These are phyloP conservation scores for Nephila pilipes DNA, from an alignment of 1,140 invertebrate genomes.

Conservation along the genomic window DNA sequence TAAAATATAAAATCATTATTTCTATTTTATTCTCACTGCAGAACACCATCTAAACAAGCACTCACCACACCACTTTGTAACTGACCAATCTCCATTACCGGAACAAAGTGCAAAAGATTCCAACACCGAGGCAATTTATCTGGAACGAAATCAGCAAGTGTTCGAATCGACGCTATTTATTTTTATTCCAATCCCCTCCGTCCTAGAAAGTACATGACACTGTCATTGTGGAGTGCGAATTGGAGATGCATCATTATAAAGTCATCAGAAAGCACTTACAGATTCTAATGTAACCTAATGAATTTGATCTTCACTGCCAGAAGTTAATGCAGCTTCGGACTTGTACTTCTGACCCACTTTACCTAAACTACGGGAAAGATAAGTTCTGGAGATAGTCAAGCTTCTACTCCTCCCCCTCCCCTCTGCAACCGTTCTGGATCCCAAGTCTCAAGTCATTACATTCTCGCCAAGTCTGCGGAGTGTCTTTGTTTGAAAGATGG, in stretches of 20 bases:
- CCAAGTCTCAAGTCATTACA: constrained; percentile 5
- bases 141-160: constrained; percentile 39
- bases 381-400: constrained; percentile 18
- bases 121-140: not conserved
- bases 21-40: not conserved
- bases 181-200: not conserved
- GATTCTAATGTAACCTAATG: constrained; percentile 73
- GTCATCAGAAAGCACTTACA: constrained; percentile 75
- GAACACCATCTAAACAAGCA: not conserved
- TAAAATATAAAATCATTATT: not conserved
- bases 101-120: not conserved
- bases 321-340: constrained; percentile 58
- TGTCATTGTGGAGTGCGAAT: constrained; percentile 4
- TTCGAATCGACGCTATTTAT: constrained; percentile 43
- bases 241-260: constrained; percentile 71
- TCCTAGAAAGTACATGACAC: constrained; percentile 13
- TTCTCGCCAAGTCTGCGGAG: constrained; percentile 23
- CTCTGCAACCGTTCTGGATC: too few species aligned
- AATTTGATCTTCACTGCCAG: constrained; percentile 67
- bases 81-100: not conserved
- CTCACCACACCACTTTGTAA: constrained; percentile 31
- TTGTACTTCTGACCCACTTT: constrained; percentile 70
- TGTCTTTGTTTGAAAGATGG: constrained; percentile 58
- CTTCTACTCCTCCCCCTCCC: not conserved
- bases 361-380: constrained; percentile 35